Conservation (phyloP, 2,888 invertebrate species). For the Orchestes rusci region DNA sequence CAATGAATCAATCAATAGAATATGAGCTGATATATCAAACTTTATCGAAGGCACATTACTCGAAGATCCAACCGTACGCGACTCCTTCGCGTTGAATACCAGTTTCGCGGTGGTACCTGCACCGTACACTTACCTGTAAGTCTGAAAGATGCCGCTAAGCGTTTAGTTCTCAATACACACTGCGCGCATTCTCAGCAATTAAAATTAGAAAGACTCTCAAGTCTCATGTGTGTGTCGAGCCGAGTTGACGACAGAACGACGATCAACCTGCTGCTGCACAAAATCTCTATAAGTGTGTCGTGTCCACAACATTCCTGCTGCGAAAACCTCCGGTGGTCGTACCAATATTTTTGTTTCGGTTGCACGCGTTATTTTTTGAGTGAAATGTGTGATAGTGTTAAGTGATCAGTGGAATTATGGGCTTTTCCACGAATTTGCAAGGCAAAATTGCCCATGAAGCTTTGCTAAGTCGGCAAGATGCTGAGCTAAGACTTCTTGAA, state of each 20-base stretch:
- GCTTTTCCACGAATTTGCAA: constrained; percentile 80
- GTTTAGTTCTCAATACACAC: constrained; percentile 9
- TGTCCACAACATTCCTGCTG: not conserved
- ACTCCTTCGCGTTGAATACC: too few species aligned
- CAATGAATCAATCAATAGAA: too few species aligned
- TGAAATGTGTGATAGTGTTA: too few species aligned
- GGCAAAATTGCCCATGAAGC: constrained; percentile 89
- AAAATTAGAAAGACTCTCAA: constrained; percentile 20
- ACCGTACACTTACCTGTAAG: constrained; percentile 11
- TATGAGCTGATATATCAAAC: too few species aligned
- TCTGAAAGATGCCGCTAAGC: constrained; percentile 21
- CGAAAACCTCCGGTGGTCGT: constrained; percentile 2
- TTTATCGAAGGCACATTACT: too few species aligned
- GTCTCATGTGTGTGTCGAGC: constrained; percentile 7
- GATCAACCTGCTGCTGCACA: too few species aligned
- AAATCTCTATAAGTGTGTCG: too few species aligned
- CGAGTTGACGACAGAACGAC: not conserved
- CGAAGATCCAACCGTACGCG: too few species aligned
- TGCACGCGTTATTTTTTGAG: too few species aligned
- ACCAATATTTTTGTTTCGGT: too few species aligned
- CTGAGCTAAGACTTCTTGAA: constrained; percentile 86
- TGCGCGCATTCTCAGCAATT: constrained; percentile 18
- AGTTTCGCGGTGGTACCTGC: constrained; percentile 17
- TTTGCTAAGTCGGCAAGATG: constrained; percentile 82
- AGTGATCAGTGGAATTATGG: too few species aligned